Evolutionary conservation across 2,797 vertebrate species (phyloP).

Genomic region (Lacerta agilis): DNA sequence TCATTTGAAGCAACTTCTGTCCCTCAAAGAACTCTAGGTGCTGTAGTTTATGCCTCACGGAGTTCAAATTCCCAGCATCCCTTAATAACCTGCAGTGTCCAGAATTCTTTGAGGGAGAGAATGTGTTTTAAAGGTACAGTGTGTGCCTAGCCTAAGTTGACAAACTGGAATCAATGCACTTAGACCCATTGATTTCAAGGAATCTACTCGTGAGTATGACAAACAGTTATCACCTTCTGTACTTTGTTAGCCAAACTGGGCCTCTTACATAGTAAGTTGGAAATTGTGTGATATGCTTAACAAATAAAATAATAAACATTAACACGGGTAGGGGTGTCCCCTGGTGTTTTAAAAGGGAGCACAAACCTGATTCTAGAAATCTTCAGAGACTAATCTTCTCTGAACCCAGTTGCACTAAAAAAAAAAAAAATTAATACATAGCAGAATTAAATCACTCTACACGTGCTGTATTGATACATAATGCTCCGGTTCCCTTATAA

Average conservation of each 20-base stretch:
- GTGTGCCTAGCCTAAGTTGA: too few species aligned
- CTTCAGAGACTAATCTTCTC: not conserved
- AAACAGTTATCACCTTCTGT: not conserved
- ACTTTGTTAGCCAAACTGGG: not conserved
- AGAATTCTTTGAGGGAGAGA: too few species aligned
- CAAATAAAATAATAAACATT: not conserved
- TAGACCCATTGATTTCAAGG: too few species aligned
- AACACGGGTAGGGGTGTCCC: not conserved
- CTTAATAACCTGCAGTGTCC: too few species aligned
- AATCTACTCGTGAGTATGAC: too few species aligned
- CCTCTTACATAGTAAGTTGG: not conserved
- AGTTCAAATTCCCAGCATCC: too few species aligned
- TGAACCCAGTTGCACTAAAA: not conserved
- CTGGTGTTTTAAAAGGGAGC: not conserved
- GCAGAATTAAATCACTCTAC: not conserved
- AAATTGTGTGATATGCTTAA: not conserved
- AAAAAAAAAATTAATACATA: not conserved
- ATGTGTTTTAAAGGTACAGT: too few species aligned
- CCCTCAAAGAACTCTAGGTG: too few species aligned
- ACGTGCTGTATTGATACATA: slow-evolving; percentile 13
- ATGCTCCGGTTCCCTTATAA: slow-evolving; percentile 25
- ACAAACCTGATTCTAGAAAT: not conserved
- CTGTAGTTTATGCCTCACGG: too few species aligned
- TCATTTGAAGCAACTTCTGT: too few species aligned
- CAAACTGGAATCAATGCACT: too few species aligned